These are phyloP conservation scores for Ophiothrix spiculata DNA, from an alignment of 35 echinoderm and acorn worm species.

Conservation along the genomic window DNA sequence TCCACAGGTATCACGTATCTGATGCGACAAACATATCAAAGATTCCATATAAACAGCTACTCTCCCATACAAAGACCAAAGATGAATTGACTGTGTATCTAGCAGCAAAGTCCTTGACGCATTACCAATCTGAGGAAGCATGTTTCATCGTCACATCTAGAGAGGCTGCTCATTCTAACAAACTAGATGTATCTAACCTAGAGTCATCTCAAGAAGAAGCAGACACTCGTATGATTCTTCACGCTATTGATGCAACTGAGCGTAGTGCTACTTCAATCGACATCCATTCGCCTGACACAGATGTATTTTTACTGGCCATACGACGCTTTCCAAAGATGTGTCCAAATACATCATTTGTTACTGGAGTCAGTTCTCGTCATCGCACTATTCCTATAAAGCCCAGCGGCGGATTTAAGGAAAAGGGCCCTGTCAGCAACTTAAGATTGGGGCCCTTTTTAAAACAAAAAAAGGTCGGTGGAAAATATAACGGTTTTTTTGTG, in stretches of 20 bases:
- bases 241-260: slow-evolving; percentile 28
- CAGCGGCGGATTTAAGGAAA: no score
- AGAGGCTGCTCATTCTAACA: neutral
- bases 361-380: neutral
- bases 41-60: neutral
- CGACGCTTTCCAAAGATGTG: slow-evolving; percentile 4
- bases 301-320: slow-evolving; percentile 41
- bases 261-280: slow-evolving; percentile 7
- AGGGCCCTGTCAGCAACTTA: no score
- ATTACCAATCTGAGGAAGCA: neutral
- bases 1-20: neutral
- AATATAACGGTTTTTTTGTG: no score
- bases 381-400: slow-evolving; percentile 2
- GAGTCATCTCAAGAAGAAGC: slow-evolving; percentile 41
- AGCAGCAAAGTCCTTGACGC: neutral
- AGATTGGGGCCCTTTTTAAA: no score
- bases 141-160: neutral
- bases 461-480: no score
- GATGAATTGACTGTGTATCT: slow-evolving; percentile 17
- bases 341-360: neutral
- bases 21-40: slow-evolving; percentile 17
- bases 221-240: slow-evolving; percentile 27
- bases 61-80: no score
- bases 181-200: neutral
- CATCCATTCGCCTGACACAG: slow-evolving; percentile 41